Conservation (phyloP, 1,140 invertebrate species). For the Chrysopa pallens region DNA sequence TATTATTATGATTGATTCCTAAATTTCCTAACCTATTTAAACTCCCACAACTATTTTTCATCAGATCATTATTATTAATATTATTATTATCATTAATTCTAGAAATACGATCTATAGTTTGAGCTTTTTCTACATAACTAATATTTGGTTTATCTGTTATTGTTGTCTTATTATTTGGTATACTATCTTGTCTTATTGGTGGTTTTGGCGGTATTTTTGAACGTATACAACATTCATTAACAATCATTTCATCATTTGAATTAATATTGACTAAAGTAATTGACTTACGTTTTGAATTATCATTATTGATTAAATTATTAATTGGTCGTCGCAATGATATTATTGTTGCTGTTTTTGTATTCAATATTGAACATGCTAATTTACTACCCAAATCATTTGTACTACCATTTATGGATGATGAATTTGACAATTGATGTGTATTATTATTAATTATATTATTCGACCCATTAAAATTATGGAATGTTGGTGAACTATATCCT, state of each 20-base stretch:
- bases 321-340: constrained; percentile 18
- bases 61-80: neutral
- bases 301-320: neutral
- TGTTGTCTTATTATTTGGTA: neutral
- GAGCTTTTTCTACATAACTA: neutral
- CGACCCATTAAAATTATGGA: no score
- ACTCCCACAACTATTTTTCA: neutral
- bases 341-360: constrained; percentile 18
- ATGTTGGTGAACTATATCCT: constrained; percentile 24
- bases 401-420: constrained; percentile 20
- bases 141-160: neutral
- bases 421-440: constrained; percentile 20
- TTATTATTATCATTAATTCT: neutral
- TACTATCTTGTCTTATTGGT: neutral
- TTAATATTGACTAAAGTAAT: constrained; percentile 20
- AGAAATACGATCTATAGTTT: constrained; percentile 2
- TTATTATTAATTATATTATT: constrained; percentile 10
- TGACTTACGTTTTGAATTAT: constrained; percentile 12
- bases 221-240: neutral
- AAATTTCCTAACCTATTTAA: neutral
- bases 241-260: constrained; percentile 10
- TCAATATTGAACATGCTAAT: constrained; percentile 19
- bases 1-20: neutral
- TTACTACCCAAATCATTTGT: constrained; percentile 15
- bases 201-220: neutral